Conservation (phyloP, 2,797 vertebrate genomes). For the Lepilemur septentrionalis region DNA sequence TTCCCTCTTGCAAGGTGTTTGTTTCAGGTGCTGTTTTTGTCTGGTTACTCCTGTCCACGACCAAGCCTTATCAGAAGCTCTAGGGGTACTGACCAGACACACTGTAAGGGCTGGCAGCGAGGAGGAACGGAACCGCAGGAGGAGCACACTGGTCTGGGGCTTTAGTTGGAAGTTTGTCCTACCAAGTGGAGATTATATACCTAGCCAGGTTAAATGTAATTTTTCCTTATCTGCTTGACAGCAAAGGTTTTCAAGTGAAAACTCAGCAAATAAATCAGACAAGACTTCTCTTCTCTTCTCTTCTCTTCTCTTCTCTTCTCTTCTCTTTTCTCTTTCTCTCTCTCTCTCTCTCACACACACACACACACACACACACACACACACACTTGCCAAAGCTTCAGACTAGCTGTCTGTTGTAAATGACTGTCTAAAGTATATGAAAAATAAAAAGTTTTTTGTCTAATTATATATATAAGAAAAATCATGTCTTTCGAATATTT, state of each 20-base stretch:
- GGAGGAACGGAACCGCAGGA: not conserved
- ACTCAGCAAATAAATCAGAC: constrained; percentile 7
- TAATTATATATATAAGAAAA: constrained; percentile 41
- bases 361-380: not conserved
- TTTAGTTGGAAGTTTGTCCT: not conserved
- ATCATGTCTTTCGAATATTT: constrained; percentile 62
- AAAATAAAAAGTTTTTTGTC: not conserved
- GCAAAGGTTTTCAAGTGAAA: not conserved
- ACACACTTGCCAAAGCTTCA: constrained; percentile 22
- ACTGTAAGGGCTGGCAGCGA: not conserved
- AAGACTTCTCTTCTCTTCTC: not conserved
- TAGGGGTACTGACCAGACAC: not conserved
- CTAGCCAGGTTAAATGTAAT: not conserved
- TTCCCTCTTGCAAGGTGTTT: not conserved
- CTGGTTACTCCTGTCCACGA: not conserved
- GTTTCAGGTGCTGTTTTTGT: not conserved
- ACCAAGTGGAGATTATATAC: not conserved
- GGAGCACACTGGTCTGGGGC: not conserved
- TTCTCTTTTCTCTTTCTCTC: not conserved
- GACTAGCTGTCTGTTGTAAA: constrained; percentile 53
- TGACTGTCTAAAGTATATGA: constrained; percentile 46
- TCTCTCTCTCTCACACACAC: not conserved
- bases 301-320: too few relatives aligned
- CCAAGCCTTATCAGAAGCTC: not conserved
- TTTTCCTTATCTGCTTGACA: not conserved